Evolutionary conservation across 2,888 invertebrate species (phyloP).

Genomic region (Chydorus sphaericus): DNA sequence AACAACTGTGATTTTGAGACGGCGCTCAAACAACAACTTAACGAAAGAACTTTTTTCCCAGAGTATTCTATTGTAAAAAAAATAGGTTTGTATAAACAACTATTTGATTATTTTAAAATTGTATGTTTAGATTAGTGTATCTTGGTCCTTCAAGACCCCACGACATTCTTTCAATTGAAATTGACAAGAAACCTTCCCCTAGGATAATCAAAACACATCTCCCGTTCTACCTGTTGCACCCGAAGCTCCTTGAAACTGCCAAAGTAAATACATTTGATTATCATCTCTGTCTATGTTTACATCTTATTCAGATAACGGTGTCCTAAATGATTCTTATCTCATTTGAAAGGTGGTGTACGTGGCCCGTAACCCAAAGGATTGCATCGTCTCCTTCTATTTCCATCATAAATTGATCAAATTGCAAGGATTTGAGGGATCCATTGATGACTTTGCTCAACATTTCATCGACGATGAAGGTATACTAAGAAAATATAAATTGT

Average conservation of each 20-base stretch:
- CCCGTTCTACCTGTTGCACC: slow-evolving; percentile 24
- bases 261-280: slow-evolving; percentile 37
- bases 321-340: background rate
- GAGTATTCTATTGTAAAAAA: too few relatives aligned
- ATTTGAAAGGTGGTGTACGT: slow-evolving; percentile 5
- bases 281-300: background rate
- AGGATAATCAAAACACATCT: slow-evolving; percentile 26
- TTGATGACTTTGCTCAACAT: slow-evolving; percentile 4
- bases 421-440: background rate
- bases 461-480: slow-evolving; percentile 7
- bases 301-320: background rate
- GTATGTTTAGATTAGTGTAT: too few relatives aligned
- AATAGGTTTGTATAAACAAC: too few relatives aligned
- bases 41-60: too few relatives aligned
- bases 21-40: too few relatives aligned
- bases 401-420: slow-evolving; percentile 6
- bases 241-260: slow-evolving; percentile 11
- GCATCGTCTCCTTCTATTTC: slow-evolving; percentile 14
- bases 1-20: slow-evolving; percentile 24
- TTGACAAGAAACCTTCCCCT: slow-evolving; percentile 19
- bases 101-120: too few relatives aligned
- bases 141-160: too few relatives aligned
- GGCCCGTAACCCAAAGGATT: slow-evolving; percentile 16
- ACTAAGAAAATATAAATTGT: background rate
- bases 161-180: too few relatives aligned